Percentiles rank a stretch among this genome's conserved stretches.
These are phyloP conservation scores for Telenomus remus DNA, from an alignment of 1,140 invertebrate species.

Conservation along the genomic window DNA sequence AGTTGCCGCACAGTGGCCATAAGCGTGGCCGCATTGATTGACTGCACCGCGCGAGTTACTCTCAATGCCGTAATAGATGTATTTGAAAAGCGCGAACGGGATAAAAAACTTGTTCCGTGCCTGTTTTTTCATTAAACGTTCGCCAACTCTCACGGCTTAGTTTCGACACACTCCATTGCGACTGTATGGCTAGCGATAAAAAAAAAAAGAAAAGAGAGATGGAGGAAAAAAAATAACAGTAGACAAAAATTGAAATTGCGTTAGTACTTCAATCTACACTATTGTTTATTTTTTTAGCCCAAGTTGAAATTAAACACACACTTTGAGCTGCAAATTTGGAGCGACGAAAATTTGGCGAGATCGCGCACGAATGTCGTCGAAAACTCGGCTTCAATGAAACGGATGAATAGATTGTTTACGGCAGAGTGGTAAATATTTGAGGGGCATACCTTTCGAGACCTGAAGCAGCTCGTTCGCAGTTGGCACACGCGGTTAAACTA, in stretches of 20 bases:
- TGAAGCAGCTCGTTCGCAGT: conserved; percentile 63
- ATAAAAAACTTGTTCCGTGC: conserved; percentile 19
- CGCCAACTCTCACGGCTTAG: conserved; percentile 40
- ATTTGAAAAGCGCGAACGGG: conserved; percentile 25
- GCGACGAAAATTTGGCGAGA: conserved; percentile 11
- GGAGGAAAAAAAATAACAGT: no score
- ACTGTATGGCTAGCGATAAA: conserved; percentile 18
- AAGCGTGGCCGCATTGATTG: no score
- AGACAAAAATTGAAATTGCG: conserved; percentile 40
- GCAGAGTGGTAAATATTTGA: conserved; percentile 70
- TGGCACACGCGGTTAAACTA: conserved; percentile 69
- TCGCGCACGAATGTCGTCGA: conserved; percentile 12
- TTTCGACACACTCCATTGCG: conserved; percentile 37
- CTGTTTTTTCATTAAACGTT: conserved; percentile 35
- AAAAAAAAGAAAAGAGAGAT: background rate
- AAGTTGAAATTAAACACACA: conserved; percentile 51
- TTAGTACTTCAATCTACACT: conserved; percentile 30
- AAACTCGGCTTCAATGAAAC: conserved; percentile 35
- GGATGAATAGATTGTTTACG: conserved; percentile 58
- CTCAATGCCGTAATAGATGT: conserved; percentile 22
- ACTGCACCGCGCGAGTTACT: conserved; percentile 9
- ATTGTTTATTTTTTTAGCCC: conserved; percentile 38
- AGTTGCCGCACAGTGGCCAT: background rate
- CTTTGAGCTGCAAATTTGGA: conserved; percentile 35
- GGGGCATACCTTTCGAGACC: conserved; percentile 58